These are phyloP conservation scores for Teleiodes luculella DNA, from an alignment of 2,888 invertebrate species.

Conservation along the genomic window DNA sequence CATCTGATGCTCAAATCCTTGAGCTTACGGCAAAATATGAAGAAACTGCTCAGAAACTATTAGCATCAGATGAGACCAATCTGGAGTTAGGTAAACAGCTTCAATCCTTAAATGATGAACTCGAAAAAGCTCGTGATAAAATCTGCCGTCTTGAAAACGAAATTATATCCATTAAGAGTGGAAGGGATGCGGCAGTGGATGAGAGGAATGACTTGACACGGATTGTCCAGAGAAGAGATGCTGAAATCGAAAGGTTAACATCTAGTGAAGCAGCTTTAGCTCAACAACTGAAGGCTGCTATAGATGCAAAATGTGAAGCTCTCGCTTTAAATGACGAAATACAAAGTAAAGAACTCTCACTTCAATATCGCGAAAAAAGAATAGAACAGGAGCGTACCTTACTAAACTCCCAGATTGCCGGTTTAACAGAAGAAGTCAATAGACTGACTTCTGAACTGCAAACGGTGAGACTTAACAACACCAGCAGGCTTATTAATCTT, in stretches of 20 bases:
- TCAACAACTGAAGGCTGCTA: constrained; percentile 86
- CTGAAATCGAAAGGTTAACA: constrained; percentile 85
- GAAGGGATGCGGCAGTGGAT: constrained; percentile 84
- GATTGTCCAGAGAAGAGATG: constrained; percentile 84
- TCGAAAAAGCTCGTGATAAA: constrained; percentile 81
- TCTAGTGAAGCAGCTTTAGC: constrained; percentile 83
- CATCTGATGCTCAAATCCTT: constrained; percentile 73
- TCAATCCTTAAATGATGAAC: constrained; percentile 79
- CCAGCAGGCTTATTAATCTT: constrained; percentile 79
- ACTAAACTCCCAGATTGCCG: constrained; percentile 87
- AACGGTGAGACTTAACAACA: constrained; percentile 84
- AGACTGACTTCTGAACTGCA: constrained; percentile 88
- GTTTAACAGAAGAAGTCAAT: constrained; percentile 87
- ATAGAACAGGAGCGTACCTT: constrained; percentile 89
- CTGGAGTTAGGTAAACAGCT: constrained; percentile 82
- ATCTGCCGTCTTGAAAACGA: constrained; percentile 82
- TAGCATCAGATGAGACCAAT: constrained; percentile 80
- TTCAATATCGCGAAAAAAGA: constrained; percentile 90
- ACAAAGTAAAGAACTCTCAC: constrained; percentile 86
- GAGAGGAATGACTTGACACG: constrained; percentile 86
- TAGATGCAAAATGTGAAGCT: constrained; percentile 90
- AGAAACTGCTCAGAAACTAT: constrained; percentile 80
- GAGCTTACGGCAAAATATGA: constrained; percentile 81
- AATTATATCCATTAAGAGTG: constrained; percentile 81
- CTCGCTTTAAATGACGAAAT: constrained; percentile 88